Conservation (phyloP, 2,888 invertebrate genomes). For the Gnatocerus cornutus region DNA sequence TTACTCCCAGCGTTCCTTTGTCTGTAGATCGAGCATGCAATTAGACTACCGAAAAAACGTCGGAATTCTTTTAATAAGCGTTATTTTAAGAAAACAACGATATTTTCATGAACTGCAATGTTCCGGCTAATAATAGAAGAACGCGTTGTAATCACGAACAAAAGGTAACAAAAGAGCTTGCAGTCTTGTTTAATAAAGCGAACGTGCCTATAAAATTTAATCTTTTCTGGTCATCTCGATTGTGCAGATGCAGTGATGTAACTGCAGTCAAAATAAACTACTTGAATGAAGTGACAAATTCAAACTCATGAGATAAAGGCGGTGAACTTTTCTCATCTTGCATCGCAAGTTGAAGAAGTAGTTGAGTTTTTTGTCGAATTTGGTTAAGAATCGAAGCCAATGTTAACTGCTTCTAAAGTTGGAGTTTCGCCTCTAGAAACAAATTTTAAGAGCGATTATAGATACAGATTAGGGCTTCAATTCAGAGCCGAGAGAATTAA, state of each 20-base stretch:
- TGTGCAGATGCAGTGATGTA: not conserved
- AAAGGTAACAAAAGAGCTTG: not conserved
- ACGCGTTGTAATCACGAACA: slow-evolving; percentile 3
- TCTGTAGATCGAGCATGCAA: too few species aligned
- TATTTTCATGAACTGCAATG: not conserved
- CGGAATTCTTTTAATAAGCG: too few species aligned
- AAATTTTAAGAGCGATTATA: slow-evolving; percentile 44
- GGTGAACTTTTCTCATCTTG: slow-evolving; percentile 42
- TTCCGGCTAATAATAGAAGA: not conserved
- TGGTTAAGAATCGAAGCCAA: slow-evolving; percentile 33
- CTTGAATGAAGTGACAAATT: slow-evolving; percentile 19
- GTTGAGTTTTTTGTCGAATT: slow-evolving; percentile 35
- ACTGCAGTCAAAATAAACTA: slow-evolving; percentile 15
- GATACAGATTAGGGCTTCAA: slow-evolving; percentile 32
- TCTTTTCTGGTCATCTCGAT: slow-evolving; percentile 1
- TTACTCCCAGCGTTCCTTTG: too few species aligned
- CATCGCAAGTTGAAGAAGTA: slow-evolving; percentile 29
- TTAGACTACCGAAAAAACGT: too few species aligned
- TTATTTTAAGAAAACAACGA: not conserved
- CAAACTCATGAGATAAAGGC: slow-evolving; percentile 23
- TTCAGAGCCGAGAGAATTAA: slow-evolving; percentile 51
- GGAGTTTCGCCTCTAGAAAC: slow-evolving; percentile 25
- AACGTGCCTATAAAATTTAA: slow-evolving; percentile 7
- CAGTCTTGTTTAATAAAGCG: slow-evolving; percentile 2
- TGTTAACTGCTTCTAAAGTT: slow-evolving; percentile 21